Base-by-base conservation (phyloP, 2,888 invertebrate species). In the Erannis defoliaria region DNA sequence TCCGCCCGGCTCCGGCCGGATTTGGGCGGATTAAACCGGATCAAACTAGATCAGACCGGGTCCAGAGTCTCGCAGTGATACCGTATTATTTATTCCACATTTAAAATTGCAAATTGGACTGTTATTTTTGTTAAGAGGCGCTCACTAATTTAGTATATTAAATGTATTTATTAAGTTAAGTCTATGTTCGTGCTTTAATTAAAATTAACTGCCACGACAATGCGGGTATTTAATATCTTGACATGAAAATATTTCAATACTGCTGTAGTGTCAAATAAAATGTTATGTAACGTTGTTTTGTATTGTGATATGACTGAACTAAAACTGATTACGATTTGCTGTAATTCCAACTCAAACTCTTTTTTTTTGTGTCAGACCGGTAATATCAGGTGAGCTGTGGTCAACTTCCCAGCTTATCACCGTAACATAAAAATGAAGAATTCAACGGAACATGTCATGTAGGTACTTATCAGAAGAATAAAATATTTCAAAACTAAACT, bases 61-160 rank as follows among this genome's bases (percentile, higher is more conserved):
- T 14, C 84, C 80, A 80, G 82, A 80, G 85, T 84, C 82, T 74
- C 80, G 84, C 78, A 77, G 84, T 84, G 90, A 91, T 92, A 90
- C 85, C 84, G 82, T 76, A 82, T 88, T 91, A 88, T 91, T 90
- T 92, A 90, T 90, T 85, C 81, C 81, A 79, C 77, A 77, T 80
- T 84, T 85, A 80, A 82, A 85, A 85, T 85, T 85, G 82, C 78
- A 77, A 80, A 85, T 80, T 79, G 76, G 76, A 82, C 83, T 77
- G 81, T 83, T 82, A 82, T 78, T 80, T 80, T 73, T 71, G 66
- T 67, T 64, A 57, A 49, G 38, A 69, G 19, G 55, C 55, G 33
- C 19, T 33, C 38, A 33, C 55, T 62, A 59, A 49, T 57, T 53
- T 42, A 48, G 46, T 45, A 50, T 31, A 26, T 55, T 56, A 48